Base-by-base conservation (phyloP, 2,888 invertebrate species). In the Limnephilus rhombicus region DNA sequence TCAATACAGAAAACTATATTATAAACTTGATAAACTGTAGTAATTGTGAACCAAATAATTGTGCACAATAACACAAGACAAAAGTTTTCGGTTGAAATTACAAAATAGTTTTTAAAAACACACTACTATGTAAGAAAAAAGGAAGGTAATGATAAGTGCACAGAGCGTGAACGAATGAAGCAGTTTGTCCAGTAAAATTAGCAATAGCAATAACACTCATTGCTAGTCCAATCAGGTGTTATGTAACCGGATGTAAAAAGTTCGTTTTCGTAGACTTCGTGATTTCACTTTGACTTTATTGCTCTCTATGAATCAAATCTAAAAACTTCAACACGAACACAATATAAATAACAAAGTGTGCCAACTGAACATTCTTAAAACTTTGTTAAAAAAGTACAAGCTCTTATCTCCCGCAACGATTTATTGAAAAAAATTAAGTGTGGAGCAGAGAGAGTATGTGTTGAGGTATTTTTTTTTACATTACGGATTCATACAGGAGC, bases 231-330 rank as follows among this genome's bases (percentile, higher is more conserved):
- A 68, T 68, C 68, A 68, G 68, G 24, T 9, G 24, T 68, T 68
- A 68, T 68, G 68, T 68, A 68, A 68, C 68, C 68, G 68, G 68
- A n/a, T 68, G 68, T 53, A 68, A 68, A 68, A 68, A 68, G 68
- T 68, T 68, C 7, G 24, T 68, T 68, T 68, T 68, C 7, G 24
- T n/a, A n/a, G 53, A 24, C 24, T 68, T 68, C 68, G 68, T 24
- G 68, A 68, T 24, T 68, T 68, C 68, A 68, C 24, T 68, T 68
- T n/a, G 68, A 68, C n/a, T 68, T 24, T 68, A 68, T 68, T 68
- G 68, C 68, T 68, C 24, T 68, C 68, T 68, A n/a, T 68, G 9
- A 9, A 68, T 68, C 68, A 68, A 68, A 68, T 24, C 24, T 68
- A 24, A 68, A 68, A 68, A 24, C 68, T 9, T n/a, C 24, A 24